A percentile compares a stretch with the other conserved stretches of the same genome.
These are phyloP conservation scores for Thymallus thymallus DNA, from an alignment of 2,113 vertebrate species.

Conservation along the genomic window DNA sequence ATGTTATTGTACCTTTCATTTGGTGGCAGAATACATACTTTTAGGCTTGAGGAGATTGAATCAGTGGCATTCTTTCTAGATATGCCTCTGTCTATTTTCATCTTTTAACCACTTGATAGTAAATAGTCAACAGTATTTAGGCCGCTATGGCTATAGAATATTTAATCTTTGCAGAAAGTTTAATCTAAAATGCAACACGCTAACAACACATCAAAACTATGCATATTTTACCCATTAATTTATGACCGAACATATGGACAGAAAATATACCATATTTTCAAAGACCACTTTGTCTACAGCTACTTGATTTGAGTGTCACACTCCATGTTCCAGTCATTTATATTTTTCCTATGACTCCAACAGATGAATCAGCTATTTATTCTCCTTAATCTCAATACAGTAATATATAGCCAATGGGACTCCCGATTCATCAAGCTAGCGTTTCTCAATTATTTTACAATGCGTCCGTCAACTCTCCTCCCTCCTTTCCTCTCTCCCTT, in stretches of 20 bases:
- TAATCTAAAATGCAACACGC: background rate
- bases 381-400: background rate
- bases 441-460: conserved; percentile 35
- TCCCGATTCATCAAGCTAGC: conserved; percentile 30
- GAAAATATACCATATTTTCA: background rate
- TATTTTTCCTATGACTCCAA: background rate
- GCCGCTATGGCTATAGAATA: background rate
- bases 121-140: background rate
- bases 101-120: background rate
- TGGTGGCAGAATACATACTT: conserved; percentile 13
- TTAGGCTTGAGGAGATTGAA: background rate
- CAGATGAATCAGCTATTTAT: background rate
- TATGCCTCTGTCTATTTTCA: background rate
- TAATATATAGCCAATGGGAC: conserved; percentile 9
- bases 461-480: background rate
- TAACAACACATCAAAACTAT: background rate
- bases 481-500: background rate
- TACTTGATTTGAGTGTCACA: background rate
- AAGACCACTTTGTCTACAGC: background rate
- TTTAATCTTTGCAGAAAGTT: background rate
- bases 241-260: background rate
- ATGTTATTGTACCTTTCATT: conserved; percentile 39
- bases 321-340: background rate
- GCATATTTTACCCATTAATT: background rate
- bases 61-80: background rate